Base-by-base conservation (phyloP, 2,888 invertebrate species). In the Ochropleura leucogaster region DNA sequence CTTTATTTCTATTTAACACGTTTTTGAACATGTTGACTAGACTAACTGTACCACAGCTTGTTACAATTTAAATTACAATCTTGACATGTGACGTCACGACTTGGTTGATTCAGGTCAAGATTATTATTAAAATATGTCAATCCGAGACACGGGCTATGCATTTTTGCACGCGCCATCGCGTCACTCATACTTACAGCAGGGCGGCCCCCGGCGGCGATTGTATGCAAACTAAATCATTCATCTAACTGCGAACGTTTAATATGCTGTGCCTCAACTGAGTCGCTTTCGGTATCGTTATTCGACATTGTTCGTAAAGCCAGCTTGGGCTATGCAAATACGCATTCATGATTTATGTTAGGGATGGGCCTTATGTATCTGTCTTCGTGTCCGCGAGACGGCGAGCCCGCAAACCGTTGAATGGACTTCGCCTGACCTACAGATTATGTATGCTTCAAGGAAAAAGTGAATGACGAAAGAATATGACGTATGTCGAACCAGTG, bases 191-290 rank as follows among this genome's bases (percentile, higher is more conserved):
- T 62, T 86, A 77, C 86, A 83, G 76, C 72, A 59, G 80, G 66
- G 72, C 77, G 83, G 84, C 78, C 87, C 81, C 88, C 85, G 83
- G 80, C 80, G 82, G 80, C 91, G 86, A 94, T 94, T 95, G 95
- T 94, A 95, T 95, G 94, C 93, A 92, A 95, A 95, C 80, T 85
- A 84, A 79, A 89, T 91, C 74, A 90, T 90, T 90, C 85, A 90
- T 90, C 89, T 89, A 90, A 89, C 84, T 80, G 78, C 75, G 68
- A 70, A 74, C 79, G 82, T 87, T 90, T 90, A 89, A 87, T 90
- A 92, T 91, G 90, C 90, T 80, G 72, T 75, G 79, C 53, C 55
- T 77, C 69, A 69, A 74, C 72, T 71, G 72, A 85, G 84, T 87
- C 85, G 81, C 88, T 88, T 91, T 89, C 87, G 86, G 88, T 87